These are phyloP conservation scores for Antechinus flavipes DNA, from an alignment of 2,113 vertebrate genomes.

Conservation along the genomic window DNA sequence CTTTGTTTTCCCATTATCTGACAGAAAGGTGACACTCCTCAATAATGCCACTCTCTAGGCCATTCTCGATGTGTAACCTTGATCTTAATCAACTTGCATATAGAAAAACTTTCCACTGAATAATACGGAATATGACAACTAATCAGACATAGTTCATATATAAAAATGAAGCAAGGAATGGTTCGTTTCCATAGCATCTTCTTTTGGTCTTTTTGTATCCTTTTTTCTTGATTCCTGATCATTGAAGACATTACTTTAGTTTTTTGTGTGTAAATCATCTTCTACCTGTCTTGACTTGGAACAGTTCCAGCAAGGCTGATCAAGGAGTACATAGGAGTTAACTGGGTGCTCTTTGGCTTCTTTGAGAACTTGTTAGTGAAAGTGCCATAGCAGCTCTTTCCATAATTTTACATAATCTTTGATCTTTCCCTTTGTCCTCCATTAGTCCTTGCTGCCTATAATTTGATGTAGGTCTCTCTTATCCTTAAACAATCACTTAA, in stretches of 20 bases:
- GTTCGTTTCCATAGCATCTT: slow-evolving; percentile 78
- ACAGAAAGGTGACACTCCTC: neutral
- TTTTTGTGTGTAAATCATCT: slow-evolving; percentile 76
- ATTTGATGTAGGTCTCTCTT: neutral
- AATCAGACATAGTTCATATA: slow-evolving; percentile 25
- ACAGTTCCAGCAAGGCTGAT: slow-evolving; percentile 70
- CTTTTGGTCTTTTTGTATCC: slow-evolving; percentile 80
- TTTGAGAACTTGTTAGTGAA: slow-evolving; percentile 64
- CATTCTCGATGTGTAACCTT: neutral
- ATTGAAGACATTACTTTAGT: slow-evolving; percentile 79
- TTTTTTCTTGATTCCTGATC: slow-evolving; percentile 80
- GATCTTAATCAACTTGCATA: slow-evolving; percentile 51
- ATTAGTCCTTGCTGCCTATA: neutral
- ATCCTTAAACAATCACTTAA: neutral
- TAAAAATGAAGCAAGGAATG: neutral
- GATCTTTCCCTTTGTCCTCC: too few relatives aligned
- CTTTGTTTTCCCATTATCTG: neutral
- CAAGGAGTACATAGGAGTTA: slow-evolving; percentile 88
- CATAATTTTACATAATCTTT: too few relatives aligned
- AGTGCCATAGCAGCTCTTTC: slow-evolving; percentile 24
- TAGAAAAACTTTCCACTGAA: slow-evolving; percentile 60
- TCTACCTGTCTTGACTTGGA: slow-evolving; percentile 52
- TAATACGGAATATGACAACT: slow-evolving; percentile 57
- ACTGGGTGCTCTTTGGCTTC: slow-evolving; percentile 68
- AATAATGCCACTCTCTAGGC: neutral